Evolutionary conservation across 2,113 vertebrate genomes (phyloP).

Genomic region (Cyprinodon brontotheroides): DNA sequence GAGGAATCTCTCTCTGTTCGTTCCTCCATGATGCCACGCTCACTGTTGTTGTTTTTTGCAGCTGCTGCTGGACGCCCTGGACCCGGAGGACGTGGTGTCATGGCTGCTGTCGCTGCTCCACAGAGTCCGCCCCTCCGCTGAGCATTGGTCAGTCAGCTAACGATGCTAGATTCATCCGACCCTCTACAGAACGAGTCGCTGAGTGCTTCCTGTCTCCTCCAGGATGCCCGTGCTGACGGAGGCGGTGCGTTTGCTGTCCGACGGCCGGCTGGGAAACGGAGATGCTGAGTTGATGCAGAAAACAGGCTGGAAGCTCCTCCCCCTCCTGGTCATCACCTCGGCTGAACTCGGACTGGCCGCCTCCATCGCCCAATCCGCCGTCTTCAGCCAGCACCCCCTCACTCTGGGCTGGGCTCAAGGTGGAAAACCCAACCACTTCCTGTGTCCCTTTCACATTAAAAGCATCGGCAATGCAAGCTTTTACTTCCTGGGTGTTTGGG

Average conservation of each 20-base stretch:
- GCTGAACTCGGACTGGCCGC: slow-evolving; percentile 76
- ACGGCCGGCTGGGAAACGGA: slow-evolving; percentile 63
- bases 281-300: slow-evolving; percentile 56
- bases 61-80: slow-evolving; percentile 76
- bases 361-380: slow-evolving; percentile 76
- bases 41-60: slow-evolving; percentile 45
- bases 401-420: slow-evolving; percentile 86
- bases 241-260: slow-evolving; percentile 77
- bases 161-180: not conserved
- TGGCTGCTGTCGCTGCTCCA: slow-evolving; percentile 84
- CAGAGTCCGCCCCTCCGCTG: slow-evolving; percentile 77
- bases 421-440: slow-evolving; percentile 58
- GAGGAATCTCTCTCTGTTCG: no score
- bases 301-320: slow-evolving; percentile 80
- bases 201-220: slow-evolving; percentile 3
- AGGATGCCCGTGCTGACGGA: slow-evolving; percentile 84
- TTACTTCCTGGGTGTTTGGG: not conserved
- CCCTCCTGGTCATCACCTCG: slow-evolving; percentile 85
- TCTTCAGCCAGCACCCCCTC: slow-evolving; percentile 84
- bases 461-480: not conserved
- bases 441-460: slow-evolving; percentile 5
- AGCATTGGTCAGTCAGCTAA: slow-evolving; percentile 80
- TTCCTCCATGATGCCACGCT: no score
- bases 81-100: slow-evolving; percentile 75
- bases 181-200: not conserved